Percentiles rank a stretch among this genome's conserved stretches.
phyloP scores from a whole-genome alignment of 2,888 invertebrate genomes.

The Clitarchus hookeri region DNA sequence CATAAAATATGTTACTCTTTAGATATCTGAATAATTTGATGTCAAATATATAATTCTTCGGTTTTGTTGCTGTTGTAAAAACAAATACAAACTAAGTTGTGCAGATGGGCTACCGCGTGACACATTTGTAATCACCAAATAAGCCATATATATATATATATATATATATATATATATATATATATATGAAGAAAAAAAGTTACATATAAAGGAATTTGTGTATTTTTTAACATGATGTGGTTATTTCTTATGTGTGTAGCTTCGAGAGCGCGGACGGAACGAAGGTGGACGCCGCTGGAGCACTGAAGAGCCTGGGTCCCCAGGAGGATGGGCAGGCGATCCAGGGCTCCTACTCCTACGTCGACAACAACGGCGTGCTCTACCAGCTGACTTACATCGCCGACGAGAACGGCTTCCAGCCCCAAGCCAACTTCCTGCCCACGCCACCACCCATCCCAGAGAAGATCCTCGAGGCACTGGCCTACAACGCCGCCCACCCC shows the following conservation, averaged over 20 bases:
- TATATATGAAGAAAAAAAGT: no score
- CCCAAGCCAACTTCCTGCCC: constrained; percentile 55
- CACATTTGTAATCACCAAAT: no score
- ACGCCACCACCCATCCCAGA: constrained; percentile 55
- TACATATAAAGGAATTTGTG: no score
- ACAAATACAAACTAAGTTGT: no score
- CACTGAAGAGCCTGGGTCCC: constrained; percentile 69
- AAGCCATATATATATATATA: no score
- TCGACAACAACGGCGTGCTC: constrained; percentile 69
- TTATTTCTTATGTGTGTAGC: constrained; percentile 52
- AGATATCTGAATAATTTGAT: no score
- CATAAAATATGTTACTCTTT: no score
- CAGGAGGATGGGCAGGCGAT: constrained; percentile 69
- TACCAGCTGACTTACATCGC: constrained; percentile 68
- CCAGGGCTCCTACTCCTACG: constrained; percentile 71
- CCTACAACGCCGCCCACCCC: constrained; percentile 56
- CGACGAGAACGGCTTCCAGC: constrained; percentile 67
- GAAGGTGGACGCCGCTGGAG: constrained; percentile 70
- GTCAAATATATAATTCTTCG: no score
- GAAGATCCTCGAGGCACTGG: constrained; percentile 54
- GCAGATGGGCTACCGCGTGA: no score
- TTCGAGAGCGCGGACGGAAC: constrained; percentile 79
- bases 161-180: no score
- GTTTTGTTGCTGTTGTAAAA: no score
- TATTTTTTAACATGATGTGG: no score